Evolutionary conservation across 2,888 invertebrate genomes (phyloP).

Genomic region (Diploptera punctata): DNA sequence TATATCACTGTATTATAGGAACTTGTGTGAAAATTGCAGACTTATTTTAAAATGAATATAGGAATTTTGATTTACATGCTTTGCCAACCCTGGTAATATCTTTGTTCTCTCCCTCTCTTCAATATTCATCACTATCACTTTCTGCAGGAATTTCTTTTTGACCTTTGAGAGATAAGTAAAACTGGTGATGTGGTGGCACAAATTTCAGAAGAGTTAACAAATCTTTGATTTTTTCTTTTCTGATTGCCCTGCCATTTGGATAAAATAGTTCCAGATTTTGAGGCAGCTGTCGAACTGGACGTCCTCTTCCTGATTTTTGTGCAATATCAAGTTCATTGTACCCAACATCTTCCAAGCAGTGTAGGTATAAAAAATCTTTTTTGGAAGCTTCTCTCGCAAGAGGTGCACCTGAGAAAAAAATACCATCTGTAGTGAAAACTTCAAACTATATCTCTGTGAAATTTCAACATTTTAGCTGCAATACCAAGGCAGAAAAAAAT

Average conservation of each 20-base stretch:
- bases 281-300: neutral
- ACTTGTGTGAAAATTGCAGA: neutral
- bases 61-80: no score
- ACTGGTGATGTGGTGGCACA: neutral
- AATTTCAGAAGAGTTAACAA: neutral
- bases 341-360: neutral
- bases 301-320: neutral
- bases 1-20: neutral
- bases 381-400: neutral
- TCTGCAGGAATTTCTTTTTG: conserved; percentile 5
- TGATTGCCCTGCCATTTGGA: conserved; percentile 3
- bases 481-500: no score
- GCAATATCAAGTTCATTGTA: neutral
- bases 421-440: no score
- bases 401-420: no score
- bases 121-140: neutral
- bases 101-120: neutral
- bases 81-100: no score
- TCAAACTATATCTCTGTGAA: no score
- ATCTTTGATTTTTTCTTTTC: neutral
- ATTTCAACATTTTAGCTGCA: no score
- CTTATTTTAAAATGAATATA: neutral
- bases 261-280: neutral
- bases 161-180: neutral
- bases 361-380: neutral